Base-by-base conservation (phyloP, 2,888 invertebrate genomes). In the Ptilodon capucinus region DNA sequence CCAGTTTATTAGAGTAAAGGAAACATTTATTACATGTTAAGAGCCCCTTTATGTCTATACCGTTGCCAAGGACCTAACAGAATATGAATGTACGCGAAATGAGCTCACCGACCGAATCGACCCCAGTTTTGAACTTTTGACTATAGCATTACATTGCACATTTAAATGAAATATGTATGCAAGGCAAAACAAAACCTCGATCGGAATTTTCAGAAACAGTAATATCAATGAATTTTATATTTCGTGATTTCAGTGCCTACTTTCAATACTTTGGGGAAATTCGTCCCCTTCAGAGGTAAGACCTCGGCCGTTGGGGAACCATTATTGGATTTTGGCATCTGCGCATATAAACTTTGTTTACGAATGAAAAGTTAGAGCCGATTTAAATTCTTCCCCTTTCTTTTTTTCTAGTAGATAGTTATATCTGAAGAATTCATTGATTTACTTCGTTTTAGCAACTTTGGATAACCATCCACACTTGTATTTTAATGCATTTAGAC, bases 201-300 rank as follows among this genome's bases (percentile, higher is more conserved):
- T 49, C 52, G 50, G 53, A 69, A 76, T 71, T 68, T 78, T 83
- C 71, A 68, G 69, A 71, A 79, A 76, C 65, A 71, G 71, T 76
- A 81, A 84, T 84, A 81, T 81, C 84, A 71, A 85, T 87, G 84
- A 86, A 86, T 86, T 85, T 84, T 86, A 81, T 86, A 84, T 85
- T 78, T 77, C 72, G 74, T 79, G 79, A 81, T 79, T 85, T 83
- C 68, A 79, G 70, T 75, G 74, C 65, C 60, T 67, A 61, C 66
- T 74, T 78, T 60, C 78, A 81, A 84, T 86, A 82, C 84, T 85
- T 82, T 70, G 71, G 81, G 83, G 80, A 80, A 86, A 84, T 81
- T 76, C 77, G 74, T 79, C 78, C 85, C 81, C 84, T 82, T 79
- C 76, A 71, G 69, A 50, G 72, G 71, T 76, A 69, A n/a, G 71